A percentile compares a stretch with the other conserved stretches of the same genome.
phyloP scores from a whole-genome alignment of 2,797 vertebrate species.

The Hyperoplus immaculatus region DNA sequence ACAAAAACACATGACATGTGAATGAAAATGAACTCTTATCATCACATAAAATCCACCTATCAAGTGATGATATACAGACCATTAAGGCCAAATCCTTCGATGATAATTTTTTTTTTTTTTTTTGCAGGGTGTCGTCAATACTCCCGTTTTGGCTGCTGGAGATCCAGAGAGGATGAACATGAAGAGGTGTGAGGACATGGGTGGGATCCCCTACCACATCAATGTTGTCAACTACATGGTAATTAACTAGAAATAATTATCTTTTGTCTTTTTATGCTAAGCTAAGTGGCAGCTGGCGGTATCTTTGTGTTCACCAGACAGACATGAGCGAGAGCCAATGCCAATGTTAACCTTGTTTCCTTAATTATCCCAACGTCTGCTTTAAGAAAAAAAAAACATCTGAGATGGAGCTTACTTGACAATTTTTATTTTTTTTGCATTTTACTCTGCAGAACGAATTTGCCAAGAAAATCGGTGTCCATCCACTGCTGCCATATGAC shows the following conservation, averaged over 20 bases:
- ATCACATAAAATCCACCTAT: too few relatives aligned
- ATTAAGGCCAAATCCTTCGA: too few relatives aligned
- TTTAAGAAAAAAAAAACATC: not conserved
- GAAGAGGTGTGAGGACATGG: constrained; percentile 75
- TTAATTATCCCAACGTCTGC: not conserved
- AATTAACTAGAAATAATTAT: not conserved
- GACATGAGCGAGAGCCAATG: not conserved
- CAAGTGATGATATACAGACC: not conserved
- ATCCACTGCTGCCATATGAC: constrained; percentile 73
- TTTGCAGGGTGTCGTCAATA: constrained; percentile 63
- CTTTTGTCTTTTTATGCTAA: not conserved
- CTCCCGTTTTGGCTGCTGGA: constrained; percentile 81
- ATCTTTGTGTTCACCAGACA: not conserved
- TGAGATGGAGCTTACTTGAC: not conserved
- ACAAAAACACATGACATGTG: too few relatives aligned
- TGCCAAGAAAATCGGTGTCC: constrained; percentile 70
- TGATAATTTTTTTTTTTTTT: not conserved
- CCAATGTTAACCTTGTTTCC: too few relatives aligned
- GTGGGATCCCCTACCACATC: constrained; percentile 84
- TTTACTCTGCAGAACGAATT: constrained; percentile 77
- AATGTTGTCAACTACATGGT: constrained; percentile 85
- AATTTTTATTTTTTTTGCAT: not conserved
- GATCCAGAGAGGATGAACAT: constrained; percentile 83
- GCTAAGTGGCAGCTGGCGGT: not conserved
- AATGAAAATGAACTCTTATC: too few relatives aligned